Conservation (phyloP, 2,888 invertebrate genomes). For the Punctoribates punctum region DNA sequence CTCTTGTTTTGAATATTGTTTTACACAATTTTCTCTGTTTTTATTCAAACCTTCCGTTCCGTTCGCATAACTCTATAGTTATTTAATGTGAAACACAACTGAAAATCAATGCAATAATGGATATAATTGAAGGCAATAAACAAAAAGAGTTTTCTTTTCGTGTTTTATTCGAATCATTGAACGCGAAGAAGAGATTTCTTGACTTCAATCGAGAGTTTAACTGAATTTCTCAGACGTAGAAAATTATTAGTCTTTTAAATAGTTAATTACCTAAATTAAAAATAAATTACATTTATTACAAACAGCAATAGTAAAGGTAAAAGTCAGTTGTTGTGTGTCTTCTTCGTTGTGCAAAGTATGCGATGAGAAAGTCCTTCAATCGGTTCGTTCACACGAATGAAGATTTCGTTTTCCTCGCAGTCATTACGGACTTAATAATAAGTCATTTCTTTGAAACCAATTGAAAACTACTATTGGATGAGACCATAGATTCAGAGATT, state of each 20-base stretch:
- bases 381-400: conserved; percentile 27
- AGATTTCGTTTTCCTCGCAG: conserved; percentile 14
- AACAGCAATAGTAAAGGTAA: background rate
- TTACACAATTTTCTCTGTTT: too few relatives aligned
- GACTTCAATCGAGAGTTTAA: background rate
- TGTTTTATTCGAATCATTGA: background rate
- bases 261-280: conserved; percentile 12
- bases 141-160: background rate
- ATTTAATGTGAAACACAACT: background rate
- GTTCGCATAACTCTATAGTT: background rate
- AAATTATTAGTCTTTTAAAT: conserved; percentile 5
- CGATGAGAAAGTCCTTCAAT: conserved; percentile 35
- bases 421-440: background rate
- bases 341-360: background rate
- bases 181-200: background rate
- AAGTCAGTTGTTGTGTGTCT: background rate
- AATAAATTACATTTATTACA: conserved; percentile 23
- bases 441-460: background rate
- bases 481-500: background rate
- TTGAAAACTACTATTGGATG: conserved; percentile 18
- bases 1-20: too few relatives aligned
- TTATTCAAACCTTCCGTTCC: too few relatives aligned
- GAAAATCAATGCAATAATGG: conserved; percentile 20
- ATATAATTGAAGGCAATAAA: background rate
- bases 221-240: background rate